Conservation (phyloP, 1,140 invertebrate genomes). For the Monomorium pharaonis region DNA sequence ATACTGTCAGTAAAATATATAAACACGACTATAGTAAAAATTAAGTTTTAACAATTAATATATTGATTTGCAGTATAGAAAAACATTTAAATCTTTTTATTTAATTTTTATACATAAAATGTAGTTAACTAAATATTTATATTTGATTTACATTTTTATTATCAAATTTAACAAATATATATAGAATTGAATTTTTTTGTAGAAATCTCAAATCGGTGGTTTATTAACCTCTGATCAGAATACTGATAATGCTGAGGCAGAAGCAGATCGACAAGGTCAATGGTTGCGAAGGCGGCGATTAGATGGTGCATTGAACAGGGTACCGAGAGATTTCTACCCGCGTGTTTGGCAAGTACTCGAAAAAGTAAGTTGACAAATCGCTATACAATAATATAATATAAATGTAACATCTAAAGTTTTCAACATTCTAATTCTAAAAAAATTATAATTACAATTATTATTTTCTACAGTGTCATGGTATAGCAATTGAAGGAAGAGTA, state of each 20-base stretch:
- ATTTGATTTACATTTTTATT: not conserved
- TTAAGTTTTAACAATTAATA: no score
- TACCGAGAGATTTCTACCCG: slow-evolving; percentile 98
- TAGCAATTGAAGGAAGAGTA: slow-evolving; percentile 95
- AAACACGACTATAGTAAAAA: slow-evolving; percentile 21
- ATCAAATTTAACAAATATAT: not conserved
- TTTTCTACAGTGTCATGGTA: slow-evolving; percentile 92
- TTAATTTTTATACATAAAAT: not conserved
- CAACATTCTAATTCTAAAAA: slow-evolving; percentile 11
- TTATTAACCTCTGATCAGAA: slow-evolving; percentile 86
- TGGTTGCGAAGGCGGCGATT: slow-evolving; percentile 97
- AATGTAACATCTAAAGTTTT: not conserved
- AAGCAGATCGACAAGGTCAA: slow-evolving; percentile 96
- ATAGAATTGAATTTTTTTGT: slow-evolving; percentile 51
- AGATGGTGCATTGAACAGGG: slow-evolving; percentile 98
- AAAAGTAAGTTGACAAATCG: slow-evolving; percentile 86
- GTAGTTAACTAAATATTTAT: slow-evolving; percentile 1
- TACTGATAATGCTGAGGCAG: slow-evolving; percentile 87
- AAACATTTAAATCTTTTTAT: slow-evolving; percentile 8
- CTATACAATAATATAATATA: slow-evolving; percentile 22
- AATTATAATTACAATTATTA: slow-evolving; percentile 10
- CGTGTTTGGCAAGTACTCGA: slow-evolving; percentile 96
- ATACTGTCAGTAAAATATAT: slow-evolving; percentile 27
- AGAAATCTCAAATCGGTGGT: slow-evolving; percentile 93
- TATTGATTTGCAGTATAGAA: not conserved